Base-by-base conservation (phyloP, 2,888 invertebrate genomes). In the Myathropa florea region DNA sequence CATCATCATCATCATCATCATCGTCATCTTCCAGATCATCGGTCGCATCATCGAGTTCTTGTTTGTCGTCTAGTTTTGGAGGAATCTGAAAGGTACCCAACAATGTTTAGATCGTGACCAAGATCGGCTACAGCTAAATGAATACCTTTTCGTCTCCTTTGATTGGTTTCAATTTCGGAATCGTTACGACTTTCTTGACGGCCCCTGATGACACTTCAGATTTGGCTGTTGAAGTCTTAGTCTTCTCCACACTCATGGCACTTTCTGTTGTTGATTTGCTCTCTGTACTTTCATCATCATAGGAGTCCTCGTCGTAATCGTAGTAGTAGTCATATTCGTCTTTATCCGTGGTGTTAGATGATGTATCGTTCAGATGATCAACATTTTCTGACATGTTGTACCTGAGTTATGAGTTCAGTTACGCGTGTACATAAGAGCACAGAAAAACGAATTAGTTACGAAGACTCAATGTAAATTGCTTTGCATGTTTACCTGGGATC, bases 281-380 rank as follows among this genome's bases (percentile, higher is more conserved):
- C n/a, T 89, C 89, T 12, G 77, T 82, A 24, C 83, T 83, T 26
- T 72, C 73, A 24, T 90, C 90, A 67, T 90, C 89, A 70, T 90
- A 89, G 39, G 89, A 89, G 39, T 91, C 90, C 9, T 91, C 90
- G 7, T 90, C 86, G 70, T 88, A 78, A 65, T 91, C 89, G 63
- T 91, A 90, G 59, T 90, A 89, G 60, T 91, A 90, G 18, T 91
- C 89, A 59, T 91, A 90, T 67, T 92, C 90, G 30, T 89, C 90
- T 67, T 90, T 89, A 28, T 89, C 89, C 10, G 90, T 89, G 30
- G 79, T 72, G 61, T 89, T 21, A 88, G 89, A 71, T 75, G 90
- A 88, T 36, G 85, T 88, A 57, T 89, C 90, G 53, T 88, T 88
- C 21, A 80, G 12, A 71, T 83, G 70, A 88, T 72, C 88, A 85